These are phyloP conservation scores for Steatocranus sp. DNA, from an alignment of 2,797 vertebrate genomes.

Conservation along the genomic window DNA sequence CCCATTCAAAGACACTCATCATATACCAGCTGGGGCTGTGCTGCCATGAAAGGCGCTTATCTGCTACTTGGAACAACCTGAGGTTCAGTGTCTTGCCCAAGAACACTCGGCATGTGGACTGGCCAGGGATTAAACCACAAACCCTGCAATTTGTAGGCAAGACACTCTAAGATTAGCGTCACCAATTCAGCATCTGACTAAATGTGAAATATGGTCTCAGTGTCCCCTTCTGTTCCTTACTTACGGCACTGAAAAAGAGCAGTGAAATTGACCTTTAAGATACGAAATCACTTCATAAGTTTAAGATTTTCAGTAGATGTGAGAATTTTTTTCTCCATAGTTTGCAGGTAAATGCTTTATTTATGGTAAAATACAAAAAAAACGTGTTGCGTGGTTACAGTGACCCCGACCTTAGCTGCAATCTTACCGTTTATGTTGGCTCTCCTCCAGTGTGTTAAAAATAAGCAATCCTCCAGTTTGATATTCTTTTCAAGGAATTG, in stretches of 20 bases:
- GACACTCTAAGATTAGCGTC: neutral
- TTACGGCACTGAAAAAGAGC: neutral
- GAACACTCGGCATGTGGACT: neutral
- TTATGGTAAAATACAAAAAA: neutral
- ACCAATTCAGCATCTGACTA: neutral
- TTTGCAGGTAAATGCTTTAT: neutral
- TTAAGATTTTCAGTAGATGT: neutral
- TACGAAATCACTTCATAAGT: neutral
- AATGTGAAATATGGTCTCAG: neutral
- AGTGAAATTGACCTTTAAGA: neutral
- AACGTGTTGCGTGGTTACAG: accelerated
- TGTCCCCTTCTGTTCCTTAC: neutral
- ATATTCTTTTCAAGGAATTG: neutral
- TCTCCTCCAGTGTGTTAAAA: neutral
- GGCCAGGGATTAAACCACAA: neutral
- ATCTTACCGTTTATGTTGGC: neutral
- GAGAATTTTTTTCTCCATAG: too few species aligned
- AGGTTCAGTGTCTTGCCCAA: neutral
- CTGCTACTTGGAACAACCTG: neutral
- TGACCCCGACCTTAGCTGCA: neutral
- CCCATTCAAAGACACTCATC: neutral
- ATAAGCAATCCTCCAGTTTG: neutral
- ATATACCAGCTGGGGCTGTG: neutral
- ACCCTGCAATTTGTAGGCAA: neutral
- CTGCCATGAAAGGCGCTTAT: neutral